Base-by-base conservation (phyloP, 2,797 vertebrate species). In the Diplodus sargus region DNA sequence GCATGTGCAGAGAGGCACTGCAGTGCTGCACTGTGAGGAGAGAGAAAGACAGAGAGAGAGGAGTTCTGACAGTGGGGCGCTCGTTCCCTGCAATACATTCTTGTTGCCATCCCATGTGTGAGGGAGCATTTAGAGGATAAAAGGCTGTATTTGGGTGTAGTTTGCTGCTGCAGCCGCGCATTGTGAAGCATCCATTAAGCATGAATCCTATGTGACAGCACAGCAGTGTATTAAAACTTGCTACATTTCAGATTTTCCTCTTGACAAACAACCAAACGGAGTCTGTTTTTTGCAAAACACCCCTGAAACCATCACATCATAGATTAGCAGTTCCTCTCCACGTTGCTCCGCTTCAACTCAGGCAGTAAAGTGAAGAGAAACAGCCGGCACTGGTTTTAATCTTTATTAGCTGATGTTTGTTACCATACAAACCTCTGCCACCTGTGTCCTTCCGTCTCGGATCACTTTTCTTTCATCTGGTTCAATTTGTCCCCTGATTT, bases 1-100 rank as follows among this genome's bases (percentile, higher is more conserved):
- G 91, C 93, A 94, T 93, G 93, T 93, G 94, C 91, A 92, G 92
- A 90, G 82, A 78, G 20, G 74, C 91, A 94, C 92, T 92, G 94
- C 93, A 90, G 90, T 92, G 90, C 90, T 89, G 92, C 88, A 86
- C 86, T 62, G 67, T 67, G 82, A 69, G 63, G 49, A 80, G 79
- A 83, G 81, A 84, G 81, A 75, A 39, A 88, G 87, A 85, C 51
- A 79, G 70, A 84, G 81, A 78, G 82, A 83, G 76, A 76, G 74
- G 86, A 89, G 82, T 85, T 84, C 69, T 81, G 85, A 88, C 84
- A 82, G 76, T 54, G 75, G 71, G 77, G 78, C 45, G 67, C 70
- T 88, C 69, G 30, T 61, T 88, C 74, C 47, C 80, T 86, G 87
- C 84, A 61, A 85, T 71, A 34, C 8, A 75, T 79, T 79, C 69